Percentiles rank a stretch among this genome's conserved stretches.
Evolutionary conservation across 2,888 invertebrate species (phyloP).

Genomic region (Meganola albula): DNA sequence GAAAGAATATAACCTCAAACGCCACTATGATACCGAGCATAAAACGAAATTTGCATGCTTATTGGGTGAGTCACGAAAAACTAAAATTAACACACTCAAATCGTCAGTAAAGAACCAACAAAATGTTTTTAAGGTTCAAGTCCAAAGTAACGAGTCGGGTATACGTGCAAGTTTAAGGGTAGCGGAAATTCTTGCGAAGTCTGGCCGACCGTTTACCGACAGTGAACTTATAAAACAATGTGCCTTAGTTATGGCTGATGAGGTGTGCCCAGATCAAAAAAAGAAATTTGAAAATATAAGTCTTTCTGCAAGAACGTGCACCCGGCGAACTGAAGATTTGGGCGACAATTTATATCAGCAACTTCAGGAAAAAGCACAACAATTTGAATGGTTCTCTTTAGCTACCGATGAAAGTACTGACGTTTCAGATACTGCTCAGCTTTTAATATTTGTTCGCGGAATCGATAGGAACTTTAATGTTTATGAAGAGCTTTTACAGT

Average conservation of each 20-base stretch:
- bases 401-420: not conserved
- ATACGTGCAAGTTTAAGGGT: not conserved
- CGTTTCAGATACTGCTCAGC: not conserved
- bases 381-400: not conserved
- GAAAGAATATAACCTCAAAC: slow-evolving; percentile 1
- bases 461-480: not conserved
- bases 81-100: not conserved
- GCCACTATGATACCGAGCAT: not conserved
- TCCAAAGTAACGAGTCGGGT: not conserved
- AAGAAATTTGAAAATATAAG: not conserved
- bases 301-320: not conserved
- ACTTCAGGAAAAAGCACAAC: not conserved
- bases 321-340: not conserved
- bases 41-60: not conserved
- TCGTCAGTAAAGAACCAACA: not conserved
- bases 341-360: not conserved
- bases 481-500: not conserved
- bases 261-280: not conserved
- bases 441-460: not conserved
- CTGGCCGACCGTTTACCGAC: not conserved
- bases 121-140: not conserved
- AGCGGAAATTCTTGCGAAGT: not conserved
- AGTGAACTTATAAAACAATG: not conserved
- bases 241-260: no score
- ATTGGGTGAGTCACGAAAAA: not conserved